Base-by-base conservation (phyloP, 2,797 vertebrate genomes). In the Sebastes goodei region DNA sequence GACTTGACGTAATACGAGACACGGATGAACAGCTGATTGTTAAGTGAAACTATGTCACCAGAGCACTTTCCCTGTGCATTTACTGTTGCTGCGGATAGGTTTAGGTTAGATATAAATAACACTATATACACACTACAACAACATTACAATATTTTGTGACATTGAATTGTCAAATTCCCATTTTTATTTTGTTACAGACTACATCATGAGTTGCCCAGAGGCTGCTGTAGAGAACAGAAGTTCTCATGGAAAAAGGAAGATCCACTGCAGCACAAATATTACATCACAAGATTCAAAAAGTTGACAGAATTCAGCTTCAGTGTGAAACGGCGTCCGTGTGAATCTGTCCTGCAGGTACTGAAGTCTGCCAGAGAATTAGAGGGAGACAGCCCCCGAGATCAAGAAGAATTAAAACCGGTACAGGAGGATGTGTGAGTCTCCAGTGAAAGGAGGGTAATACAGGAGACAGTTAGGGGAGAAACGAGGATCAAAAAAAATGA, bases 321-420 rank as follows among this genome's bases (percentile, higher is more conserved):
- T 68, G 81, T 73, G 85, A 83, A 79, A 67, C 5, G 2, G 32
- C 20, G 33, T 83, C 72, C 7, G 1, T 79, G 64, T 76, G 82
- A 88, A 78, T 80, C 9, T 76, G 56, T 87, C 86, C 88, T 85
- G 78, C 71, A 86, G 90, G 81, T 79, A 27, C 67, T 83, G n/a
- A 74, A 77, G 71, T 83, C 79, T 88, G 78, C 73, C 77, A 32
- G 77, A 76, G 74, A 86, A 89, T 84, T 76, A 86, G 30, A 85
- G 52, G 66, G 56, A 91, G 83, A 78, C 78, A 80, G 80, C 57
- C 11, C 0, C 1, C 1, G 17, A 88, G 87, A 92, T 92, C 86
- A 90, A 90, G 85, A 90, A 84, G 81, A 90, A 89, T 90, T 78
- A 86, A 89, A 86, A 85, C 38, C 53, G 67, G 29, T 72, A 82